A percentile compares a stretch with the other conserved stretches of the same genome.
These are phyloP conservation scores for Scolanthus callimorphus DNA, from an alignment of 92 coral and sea anemone genomes.

Conservation along the genomic window DNA sequence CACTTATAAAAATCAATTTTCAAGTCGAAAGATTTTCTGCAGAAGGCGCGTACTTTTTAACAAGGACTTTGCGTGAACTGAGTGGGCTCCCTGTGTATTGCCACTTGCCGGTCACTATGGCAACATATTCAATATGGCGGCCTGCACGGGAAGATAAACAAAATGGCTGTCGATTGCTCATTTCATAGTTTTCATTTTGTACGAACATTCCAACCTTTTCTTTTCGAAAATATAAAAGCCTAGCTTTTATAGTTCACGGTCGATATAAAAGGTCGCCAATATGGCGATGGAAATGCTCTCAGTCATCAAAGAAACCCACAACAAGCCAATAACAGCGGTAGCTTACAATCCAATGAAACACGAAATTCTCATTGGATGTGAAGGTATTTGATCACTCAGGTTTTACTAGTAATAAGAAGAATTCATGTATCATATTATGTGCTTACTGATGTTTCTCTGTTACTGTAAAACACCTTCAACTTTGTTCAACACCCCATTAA, in stretches of 20 bases:
- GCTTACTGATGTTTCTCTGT: too few species aligned
- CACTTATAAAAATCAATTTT: too few species aligned
- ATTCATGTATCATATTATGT: too few species aligned
- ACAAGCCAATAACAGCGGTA: slow-evolving; percentile 82
- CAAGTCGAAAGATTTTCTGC: too few species aligned
- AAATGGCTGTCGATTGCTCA: slow-evolving; percentile 8
- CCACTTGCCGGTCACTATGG: slow-evolving; percentile 33
- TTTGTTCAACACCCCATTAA: too few species aligned
- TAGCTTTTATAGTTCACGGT: neutral
- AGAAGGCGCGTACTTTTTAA: too few species aligned
- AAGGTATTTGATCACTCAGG: slow-evolving; percentile 76
- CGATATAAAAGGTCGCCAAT: neutral
- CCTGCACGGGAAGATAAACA: slow-evolving; percentile 52
- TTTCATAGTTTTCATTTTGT: slow-evolving; percentile 12
- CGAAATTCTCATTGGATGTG: slow-evolving; percentile 90
- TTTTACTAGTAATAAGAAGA: too few species aligned
- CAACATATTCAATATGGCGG: slow-evolving; percentile 37
- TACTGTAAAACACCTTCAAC: too few species aligned
- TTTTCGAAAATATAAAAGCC: neutral
- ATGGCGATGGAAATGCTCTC: slow-evolving; percentile 99
- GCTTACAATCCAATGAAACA: slow-evolving; percentile 97
- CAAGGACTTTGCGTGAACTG: too few species aligned
- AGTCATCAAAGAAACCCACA: slow-evolving; percentile 87
- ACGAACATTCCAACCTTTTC: neutral
- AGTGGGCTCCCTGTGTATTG: too few species aligned